phyloP scores from a whole-genome alignment of 2,797 vertebrate genomes.

The Scarus forsteni region DNA sequence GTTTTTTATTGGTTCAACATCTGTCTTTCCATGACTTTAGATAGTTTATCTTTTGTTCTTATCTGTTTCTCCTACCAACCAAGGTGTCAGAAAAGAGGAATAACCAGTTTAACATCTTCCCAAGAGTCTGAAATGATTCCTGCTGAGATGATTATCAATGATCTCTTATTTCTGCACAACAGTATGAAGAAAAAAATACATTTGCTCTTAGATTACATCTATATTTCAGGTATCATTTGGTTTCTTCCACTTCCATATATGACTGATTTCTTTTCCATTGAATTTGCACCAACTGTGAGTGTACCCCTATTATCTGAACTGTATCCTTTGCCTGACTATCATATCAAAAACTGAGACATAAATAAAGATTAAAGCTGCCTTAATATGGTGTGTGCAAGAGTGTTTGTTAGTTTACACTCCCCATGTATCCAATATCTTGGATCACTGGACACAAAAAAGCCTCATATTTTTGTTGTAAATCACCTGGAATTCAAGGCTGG shows the following conservation, averaged over 20 bases:
- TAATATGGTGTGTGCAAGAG: not conserved
- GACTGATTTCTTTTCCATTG: conserved; percentile 13
- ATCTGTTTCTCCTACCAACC: not conserved
- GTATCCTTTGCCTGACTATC: conserved; percentile 15
- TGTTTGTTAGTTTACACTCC: conserved; percentile 9
- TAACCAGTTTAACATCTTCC: not conserved
- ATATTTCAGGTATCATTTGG: conserved; percentile 10
- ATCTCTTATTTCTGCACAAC: not conserved
- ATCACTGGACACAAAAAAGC: conserved; percentile 13
- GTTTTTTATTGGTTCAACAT: too few species aligned
- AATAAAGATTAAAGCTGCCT: conserved; percentile 9
- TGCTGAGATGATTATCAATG: not conserved
- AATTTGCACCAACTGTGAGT: not conserved
- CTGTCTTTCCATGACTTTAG: not conserved
- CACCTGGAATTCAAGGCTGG: not conserved
- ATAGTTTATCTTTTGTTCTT: not conserved
- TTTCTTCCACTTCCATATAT: not conserved
- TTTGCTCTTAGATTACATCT: not conserved
- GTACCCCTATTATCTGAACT: not conserved
- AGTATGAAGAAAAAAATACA: not conserved
- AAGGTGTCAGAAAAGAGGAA: not conserved
- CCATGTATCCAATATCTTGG: conserved; percentile 16
- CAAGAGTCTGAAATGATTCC: not conserved
- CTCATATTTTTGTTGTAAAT: not conserved
- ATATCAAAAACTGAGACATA: conserved; percentile 12